Base-by-base conservation (phyloP, 2,113 vertebrate species). In the Haemorhous mexicanus region DNA sequence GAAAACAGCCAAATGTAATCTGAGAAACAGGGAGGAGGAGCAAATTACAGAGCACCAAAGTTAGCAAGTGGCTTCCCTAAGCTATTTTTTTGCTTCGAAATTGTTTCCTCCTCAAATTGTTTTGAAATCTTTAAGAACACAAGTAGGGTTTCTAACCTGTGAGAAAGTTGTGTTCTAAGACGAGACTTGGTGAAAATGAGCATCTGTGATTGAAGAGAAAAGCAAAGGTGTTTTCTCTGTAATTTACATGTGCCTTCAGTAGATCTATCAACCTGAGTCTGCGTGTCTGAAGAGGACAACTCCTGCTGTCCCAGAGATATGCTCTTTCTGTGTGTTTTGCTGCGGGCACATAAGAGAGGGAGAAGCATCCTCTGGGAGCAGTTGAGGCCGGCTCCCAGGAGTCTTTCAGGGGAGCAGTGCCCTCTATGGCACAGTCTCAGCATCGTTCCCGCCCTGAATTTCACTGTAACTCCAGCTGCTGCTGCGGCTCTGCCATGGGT, bases 351-450 rank as follows among this genome's bases (percentile, higher is more conserved):
- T 8, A 20, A 11, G 18, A 33, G 33, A 67, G 27, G 43, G 32
- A 83, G 62, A 64, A 72, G 44, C 62, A 32, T 18, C 32, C 32
- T 43, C 28, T 8, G 89, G 58, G 20, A 81, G 30, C 23, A 74
- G 39, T 33, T 3, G 50, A 39, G 37, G 7, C 70, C 10, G 33
- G 62, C 64, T 88, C 43, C 8, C n/a, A 22, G 35, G 21, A 16
- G 56, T 73, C 50, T 83, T 46, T 21, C 6, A 88, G 88, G 93
- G 58, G 10, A 93, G 80, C 47, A 95, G 92, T 87, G 95, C 96
- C 96, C 92, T 92, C 96, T 96, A 11, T 49, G 55, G 96, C 83
- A 90, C 83, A 63, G 24, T 6, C 64, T 47, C 16, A 88, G 92
- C 59, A 83, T 80, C 23, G 35, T 32, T 81, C 73, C 28, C 0